A percentile compares a stretch with the other conserved stretches of the same genome.
Conservation (phyloP, 37 sponge, comb jelly and placozoan genomes). For the Theonella swinhoei region DNA sequence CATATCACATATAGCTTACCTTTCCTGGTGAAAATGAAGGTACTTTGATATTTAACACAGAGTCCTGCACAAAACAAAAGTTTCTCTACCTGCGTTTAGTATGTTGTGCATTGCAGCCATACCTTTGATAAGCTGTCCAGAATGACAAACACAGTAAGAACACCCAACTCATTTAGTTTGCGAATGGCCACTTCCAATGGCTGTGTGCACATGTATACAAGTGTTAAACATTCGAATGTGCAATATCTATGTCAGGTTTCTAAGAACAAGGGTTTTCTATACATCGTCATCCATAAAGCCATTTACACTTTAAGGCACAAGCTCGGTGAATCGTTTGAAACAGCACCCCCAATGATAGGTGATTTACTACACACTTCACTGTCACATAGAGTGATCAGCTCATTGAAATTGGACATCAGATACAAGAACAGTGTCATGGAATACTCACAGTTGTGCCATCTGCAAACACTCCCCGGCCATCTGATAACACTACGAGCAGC, state of each 20-base stretch:
- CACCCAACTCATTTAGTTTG: conserved; percentile 77
- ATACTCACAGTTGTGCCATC: conserved; percentile 74
- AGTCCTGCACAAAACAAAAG: conserved; percentile 62
- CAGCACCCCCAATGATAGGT: too few relatives aligned
- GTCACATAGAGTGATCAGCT: background rate
- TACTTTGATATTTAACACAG: conserved; percentile 83
- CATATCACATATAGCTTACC: conserved; percentile 21
- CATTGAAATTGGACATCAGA: background rate
- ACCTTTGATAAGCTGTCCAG: conserved; percentile 83
- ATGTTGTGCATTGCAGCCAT: background rate
- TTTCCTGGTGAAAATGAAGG: conserved; percentile 70
- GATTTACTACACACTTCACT: too few relatives aligned
- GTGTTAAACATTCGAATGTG: background rate
- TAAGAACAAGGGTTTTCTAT: background rate
- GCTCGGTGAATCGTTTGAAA: background rate
- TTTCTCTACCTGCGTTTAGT: background rate
- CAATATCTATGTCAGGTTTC: background rate
- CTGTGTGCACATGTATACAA: conserved; percentile 49
- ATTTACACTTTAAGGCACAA: background rate
- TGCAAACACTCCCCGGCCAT: conserved; percentile 95
- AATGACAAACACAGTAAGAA: conserved; percentile 92
- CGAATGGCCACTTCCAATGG: conserved; percentile 73
- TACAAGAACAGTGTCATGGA: background rate
- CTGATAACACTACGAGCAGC: conserved; percentile 90
- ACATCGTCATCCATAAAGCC: background rate